Conservation (phyloP, 92 coral and sea anemone genomes). For the Hydrozoanthus gracilis region DNA sequence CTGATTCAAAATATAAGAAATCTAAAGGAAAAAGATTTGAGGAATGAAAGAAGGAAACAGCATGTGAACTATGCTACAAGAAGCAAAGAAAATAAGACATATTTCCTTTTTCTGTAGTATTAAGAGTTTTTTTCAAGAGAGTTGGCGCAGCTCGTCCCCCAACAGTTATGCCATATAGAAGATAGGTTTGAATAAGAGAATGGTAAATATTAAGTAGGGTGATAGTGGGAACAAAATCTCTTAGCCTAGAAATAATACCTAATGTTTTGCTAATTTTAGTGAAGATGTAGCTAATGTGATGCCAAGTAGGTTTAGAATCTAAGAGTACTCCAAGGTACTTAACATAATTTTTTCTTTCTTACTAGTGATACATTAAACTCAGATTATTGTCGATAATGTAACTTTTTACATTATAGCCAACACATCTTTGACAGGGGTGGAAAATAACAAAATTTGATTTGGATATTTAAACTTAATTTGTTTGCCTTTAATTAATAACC, state of each 20-base stretch:
- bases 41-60: constrained; percentile 8
- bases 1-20: background rate
- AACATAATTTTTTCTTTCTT: too few species aligned
- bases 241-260: constrained; percentile 29
- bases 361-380: too few species aligned
- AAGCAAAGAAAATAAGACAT: background rate
- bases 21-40: constrained; percentile 8
- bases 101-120: background rate
- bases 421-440: too few species aligned
- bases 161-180: background rate
- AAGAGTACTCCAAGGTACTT: too few species aligned
- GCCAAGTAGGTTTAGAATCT: background rate
- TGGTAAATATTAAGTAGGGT: constrained; percentile 27
- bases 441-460: too few species aligned
- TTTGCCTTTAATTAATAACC: too few species aligned
- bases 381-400: too few species aligned
- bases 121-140: background rate
- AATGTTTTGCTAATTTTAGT: constrained; percentile 32
- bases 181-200: constrained; percentile 24
- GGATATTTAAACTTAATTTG: too few species aligned
- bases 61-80: background rate
- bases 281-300: background rate
- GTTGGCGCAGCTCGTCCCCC: background rate
- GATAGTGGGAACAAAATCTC: constrained; percentile 28
- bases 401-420: too few species aligned